Evolutionary conservation across 2,888 invertebrate species (phyloP), one percentile per base, ranked within the genome.

Genomic region (Pachliopta kotzebuea): DNA sequence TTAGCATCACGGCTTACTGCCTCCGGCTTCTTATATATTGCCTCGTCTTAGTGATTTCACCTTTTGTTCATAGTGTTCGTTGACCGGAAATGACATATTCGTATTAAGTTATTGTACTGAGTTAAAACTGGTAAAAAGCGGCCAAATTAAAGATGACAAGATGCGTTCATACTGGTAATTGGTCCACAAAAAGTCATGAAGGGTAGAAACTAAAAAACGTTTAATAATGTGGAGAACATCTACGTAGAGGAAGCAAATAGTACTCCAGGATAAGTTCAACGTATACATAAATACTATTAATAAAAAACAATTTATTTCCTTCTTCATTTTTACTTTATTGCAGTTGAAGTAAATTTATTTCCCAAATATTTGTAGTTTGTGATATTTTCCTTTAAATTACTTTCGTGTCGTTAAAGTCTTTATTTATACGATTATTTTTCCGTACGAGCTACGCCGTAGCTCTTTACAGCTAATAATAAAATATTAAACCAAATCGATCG

Each of bases 1-100:
- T 18, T 54, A 49, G 21, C 56, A 56, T 56, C 31, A 62, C 62
- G 31, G 62, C 23, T 37, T 50, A 50, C 29, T 56, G 31, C 50
- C 37, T 37, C 14, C 31, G 24, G 14, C 50, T 37, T 56, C 29
- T 23, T 31, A 61, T 17, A 55, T 55, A n/a, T 14, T 45, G 31
- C 29, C 21, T 26, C 26, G 17, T 60, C 29, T 42, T 42, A 42
- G 42, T 18, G n/a, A 42, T 42, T 18, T 18, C 18, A 17, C 0
- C 18, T 18, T 18, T 6, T 42, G 2, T 18, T 18, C n/a, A n/a
- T 17, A 42, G 18, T 4, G 18, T 17, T 37, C 11, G 37, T 11
- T 42, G 42, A 18, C 18, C 42, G 42, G 18, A 4, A 42, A 18
- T 42, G 4, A 18, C 9, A 42, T 18, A 26, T 37, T 37, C 14